phyloP scores from a whole-genome alignment of 2,797 vertebrate species.

The Chrosomus eos region DNA sequence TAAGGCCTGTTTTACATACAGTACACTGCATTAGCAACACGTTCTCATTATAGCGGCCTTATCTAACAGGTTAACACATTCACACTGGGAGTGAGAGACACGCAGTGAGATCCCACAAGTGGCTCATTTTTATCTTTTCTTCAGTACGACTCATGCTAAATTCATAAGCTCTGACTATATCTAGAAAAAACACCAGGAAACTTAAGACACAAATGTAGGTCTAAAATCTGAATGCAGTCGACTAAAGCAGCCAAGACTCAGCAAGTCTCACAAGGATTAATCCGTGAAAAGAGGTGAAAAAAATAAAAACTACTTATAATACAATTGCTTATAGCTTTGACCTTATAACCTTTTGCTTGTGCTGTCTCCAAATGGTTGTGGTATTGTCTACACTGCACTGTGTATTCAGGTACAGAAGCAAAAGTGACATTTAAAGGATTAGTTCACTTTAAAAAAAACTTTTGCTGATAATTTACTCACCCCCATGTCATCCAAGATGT shows the following conservation, averaged over 20 bases:
- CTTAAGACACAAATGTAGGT: background rate
- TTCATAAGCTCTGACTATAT: background rate
- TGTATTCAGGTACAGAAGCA: background rate
- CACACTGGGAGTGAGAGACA: background rate
- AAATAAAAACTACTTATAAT: background rate
- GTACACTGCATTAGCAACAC: background rate
- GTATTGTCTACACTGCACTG: background rate
- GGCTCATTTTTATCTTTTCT: background rate
- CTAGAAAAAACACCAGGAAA: background rate
- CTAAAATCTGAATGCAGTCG: background rate
- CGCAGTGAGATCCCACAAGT: background rate
- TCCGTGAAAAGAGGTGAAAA: background rate
- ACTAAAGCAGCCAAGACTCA: background rate
- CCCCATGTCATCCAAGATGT: no score
- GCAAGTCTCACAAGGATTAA: background rate
- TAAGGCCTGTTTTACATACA: background rate
- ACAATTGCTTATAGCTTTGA: background rate
- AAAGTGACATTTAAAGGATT: background rate
- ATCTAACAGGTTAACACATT: slow-evolving; percentile 1
- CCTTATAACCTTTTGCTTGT: background rate
- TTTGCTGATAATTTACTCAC: no score
- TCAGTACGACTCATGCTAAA: background rate
- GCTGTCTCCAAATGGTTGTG: background rate
- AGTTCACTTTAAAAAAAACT: no score
- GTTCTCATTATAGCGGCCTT: background rate